Percentiles rank a stretch among this genome's conserved stretches.
Conservation (phyloP, 2,113 vertebrate genomes). For the Phaethornis superciliosus region DNA sequence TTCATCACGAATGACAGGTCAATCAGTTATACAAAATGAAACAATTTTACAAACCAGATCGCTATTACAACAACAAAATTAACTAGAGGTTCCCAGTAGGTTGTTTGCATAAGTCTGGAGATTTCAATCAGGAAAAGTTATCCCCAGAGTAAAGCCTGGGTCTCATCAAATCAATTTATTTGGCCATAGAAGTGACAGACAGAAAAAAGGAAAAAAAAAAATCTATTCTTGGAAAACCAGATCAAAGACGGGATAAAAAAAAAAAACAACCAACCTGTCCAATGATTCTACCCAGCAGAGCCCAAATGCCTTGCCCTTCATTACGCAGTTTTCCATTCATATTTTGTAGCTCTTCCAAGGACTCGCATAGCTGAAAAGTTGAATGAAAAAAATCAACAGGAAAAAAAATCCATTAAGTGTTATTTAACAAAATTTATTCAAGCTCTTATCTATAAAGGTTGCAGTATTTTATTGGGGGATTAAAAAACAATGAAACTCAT, state of each 20-base stretch:
- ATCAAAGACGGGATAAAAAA: rapidly evolving
- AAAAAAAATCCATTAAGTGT: neutral
- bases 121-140: constrained; percentile 69
- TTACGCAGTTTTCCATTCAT: constrained; percentile 89
- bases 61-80: constrained; percentile 66
- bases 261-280: constrained; percentile 85
- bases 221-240: neutral
- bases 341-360: constrained; percentile 94
- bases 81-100: constrained; percentile 41
- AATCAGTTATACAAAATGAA: constrained; percentile 78
- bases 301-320: constrained; percentile 94
- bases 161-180: constrained; percentile 55
- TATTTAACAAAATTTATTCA: neutral
- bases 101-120: constrained; percentile 36
- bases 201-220: neutral
- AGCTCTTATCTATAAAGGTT: neutral
- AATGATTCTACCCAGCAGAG: constrained; percentile 89
- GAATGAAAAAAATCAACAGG: neutral
- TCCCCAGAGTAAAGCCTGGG: neutral
- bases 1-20: constrained; percentile 78
- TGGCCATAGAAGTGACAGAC: neutral
- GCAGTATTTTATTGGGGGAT: neutral
- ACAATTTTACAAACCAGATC: constrained; percentile 72
- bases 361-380: constrained; percentile 89
- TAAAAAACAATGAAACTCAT: neutral